A percentile compares a stretch with the other conserved stretches of the same genome.
These are phyloP conservation scores for Mustelus asterias DNA, from an alignment of 2,113 vertebrate species.

Conservation along the genomic window DNA sequence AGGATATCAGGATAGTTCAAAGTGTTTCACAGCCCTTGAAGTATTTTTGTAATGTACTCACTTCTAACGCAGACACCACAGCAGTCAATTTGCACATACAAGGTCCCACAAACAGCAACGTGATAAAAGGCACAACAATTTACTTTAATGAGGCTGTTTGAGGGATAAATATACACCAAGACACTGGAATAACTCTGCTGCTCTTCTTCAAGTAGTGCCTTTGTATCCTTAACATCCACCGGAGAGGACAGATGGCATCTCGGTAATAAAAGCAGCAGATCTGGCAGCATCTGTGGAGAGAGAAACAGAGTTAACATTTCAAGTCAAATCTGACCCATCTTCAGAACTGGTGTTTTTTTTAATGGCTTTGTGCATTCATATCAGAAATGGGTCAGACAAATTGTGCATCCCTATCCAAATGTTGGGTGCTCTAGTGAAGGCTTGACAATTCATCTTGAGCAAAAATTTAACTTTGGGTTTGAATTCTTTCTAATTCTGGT, in stretches of 20 bases:
- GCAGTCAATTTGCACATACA: not conserved
- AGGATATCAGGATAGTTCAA: not conserved
- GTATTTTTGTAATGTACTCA: not conserved
- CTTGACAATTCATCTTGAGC: not conserved
- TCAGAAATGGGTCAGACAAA: not conserved
- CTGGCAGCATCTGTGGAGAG: too few relatives aligned
- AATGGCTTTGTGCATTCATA: not conserved
- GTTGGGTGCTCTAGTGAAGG: not conserved
- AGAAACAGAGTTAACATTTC: not conserved
- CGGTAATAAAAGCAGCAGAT: not conserved
- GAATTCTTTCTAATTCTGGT: not conserved
- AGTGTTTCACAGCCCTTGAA: not conserved
- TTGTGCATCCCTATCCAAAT: not conserved
- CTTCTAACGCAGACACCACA: not conserved
- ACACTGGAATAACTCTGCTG: not conserved
- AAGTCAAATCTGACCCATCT: too few relatives aligned
- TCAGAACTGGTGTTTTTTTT: not conserved
- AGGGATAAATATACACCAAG: not conserved
- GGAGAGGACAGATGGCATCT: not conserved
- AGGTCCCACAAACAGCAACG: not conserved
- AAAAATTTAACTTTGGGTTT: not conserved
- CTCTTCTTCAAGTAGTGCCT: not conserved
- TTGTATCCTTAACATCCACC: not conserved
- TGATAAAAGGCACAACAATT: not conserved
- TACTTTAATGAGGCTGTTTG: not conserved